A percentile compares a stretch with the other conserved stretches of the same genome.
Evolutionary conservation across 2,113 vertebrate genomes (phyloP).

Genomic region (Hyperoodon ampullatus): DNA sequence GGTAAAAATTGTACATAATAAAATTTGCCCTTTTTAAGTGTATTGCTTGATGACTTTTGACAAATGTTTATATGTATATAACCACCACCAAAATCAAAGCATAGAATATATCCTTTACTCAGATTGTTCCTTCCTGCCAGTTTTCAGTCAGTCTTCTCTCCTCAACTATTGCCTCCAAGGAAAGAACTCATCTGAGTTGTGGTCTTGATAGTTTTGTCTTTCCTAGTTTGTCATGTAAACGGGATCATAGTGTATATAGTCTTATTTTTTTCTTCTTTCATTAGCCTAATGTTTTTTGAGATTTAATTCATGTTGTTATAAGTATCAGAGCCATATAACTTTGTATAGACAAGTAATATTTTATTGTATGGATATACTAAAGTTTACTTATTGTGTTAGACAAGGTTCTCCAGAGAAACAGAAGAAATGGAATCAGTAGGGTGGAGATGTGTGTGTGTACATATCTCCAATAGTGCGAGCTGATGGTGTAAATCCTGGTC

Average conservation of each 20-base stretch:
- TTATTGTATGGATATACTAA: no score
- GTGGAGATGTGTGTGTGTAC: no score
- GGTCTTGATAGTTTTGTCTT: not conserved
- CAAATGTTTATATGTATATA: no score
- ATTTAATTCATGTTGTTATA: not conserved
- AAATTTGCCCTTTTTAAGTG: no score
- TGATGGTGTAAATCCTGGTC: not conserved
- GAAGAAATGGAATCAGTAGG: not conserved
- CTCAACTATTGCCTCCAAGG: not conserved
- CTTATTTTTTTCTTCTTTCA: not conserved
- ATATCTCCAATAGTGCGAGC: not conserved
- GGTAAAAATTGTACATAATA: not conserved
- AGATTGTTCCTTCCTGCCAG: not conserved
- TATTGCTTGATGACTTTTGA: no score
- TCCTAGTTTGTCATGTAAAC: not conserved
- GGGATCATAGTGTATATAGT: not conserved
- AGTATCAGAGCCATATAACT: not conserved
- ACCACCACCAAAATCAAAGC: no score
- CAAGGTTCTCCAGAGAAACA: not conserved
- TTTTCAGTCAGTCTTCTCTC: not conserved
- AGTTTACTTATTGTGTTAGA: not conserved
- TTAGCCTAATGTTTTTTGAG: not conserved
- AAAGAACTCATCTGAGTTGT: not conserved
- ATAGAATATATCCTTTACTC: not conserved
- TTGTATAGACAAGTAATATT: not conserved